phyloP scores from a whole-genome alignment of 2,888 invertebrate genomes.

The Diaprepes abbreviatus region DNA sequence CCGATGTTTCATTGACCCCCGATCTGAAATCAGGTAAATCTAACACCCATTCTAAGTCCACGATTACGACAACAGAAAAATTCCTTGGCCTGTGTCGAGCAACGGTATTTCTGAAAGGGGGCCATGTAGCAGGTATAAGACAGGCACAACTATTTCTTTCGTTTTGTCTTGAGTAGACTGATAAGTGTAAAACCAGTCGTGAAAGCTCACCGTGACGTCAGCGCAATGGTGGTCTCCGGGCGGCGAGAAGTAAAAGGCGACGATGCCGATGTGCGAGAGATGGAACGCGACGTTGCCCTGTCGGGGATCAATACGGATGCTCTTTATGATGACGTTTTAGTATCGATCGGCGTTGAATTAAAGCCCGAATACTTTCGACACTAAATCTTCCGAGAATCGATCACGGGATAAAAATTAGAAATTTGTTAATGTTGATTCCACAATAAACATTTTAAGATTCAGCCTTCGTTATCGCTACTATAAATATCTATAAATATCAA shows the following conservation, averaged over 20 bases:
- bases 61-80: constrained; percentile 38
- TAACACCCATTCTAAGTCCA: constrained; percentile 21
- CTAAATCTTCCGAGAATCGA: no score
- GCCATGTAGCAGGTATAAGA: constrained; percentile 40
- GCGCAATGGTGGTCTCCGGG: constrained; percentile 26
- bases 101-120: constrained; percentile 46
- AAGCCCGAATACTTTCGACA: no score
- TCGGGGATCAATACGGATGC: constrained; percentile 1
- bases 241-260: constrained; percentile 21
- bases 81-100: constrained; percentile 40
- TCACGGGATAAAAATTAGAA: not conserved
- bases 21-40: constrained; percentile 35
- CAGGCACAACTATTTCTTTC: constrained; percentile 47
- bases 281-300: constrained; percentile 16
- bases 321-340: not conserved
- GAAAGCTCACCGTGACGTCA: constrained; percentile 47
- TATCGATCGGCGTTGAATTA: not conserved
- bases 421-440: constrained; percentile 3
- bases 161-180: constrained; percentile 38
- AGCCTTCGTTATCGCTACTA: constrained; percentile 15
- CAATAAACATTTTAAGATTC: constrained; percentile 1
- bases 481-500: constrained; percentile 35
- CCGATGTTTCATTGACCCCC: constrained; percentile 40
- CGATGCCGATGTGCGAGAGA: constrained; percentile 9
- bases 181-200: constrained; percentile 47